Conservation (phyloP, 2,113 vertebrate genomes). For the Ammodytes marinus region DNA sequence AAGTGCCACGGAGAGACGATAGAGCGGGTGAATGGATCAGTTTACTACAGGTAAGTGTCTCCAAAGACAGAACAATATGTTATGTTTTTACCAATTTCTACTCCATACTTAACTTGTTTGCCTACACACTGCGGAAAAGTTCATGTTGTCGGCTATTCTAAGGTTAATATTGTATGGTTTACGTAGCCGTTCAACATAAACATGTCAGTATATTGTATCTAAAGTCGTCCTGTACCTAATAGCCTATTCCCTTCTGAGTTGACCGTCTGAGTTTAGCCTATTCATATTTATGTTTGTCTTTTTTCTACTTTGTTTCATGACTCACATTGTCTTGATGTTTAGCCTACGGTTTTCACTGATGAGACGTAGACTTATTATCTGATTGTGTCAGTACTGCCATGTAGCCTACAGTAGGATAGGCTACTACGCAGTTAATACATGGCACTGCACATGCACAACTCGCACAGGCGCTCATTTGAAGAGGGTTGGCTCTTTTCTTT, state of each 20-base stretch:
- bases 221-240: background rate
- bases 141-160: background rate
- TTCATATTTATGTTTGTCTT: background rate
- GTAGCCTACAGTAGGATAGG: background rate
- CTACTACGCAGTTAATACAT: background rate
- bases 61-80: background rate
- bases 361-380: background rate
- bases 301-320: background rate
- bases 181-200: background rate
- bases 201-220: background rate
- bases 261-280: background rate
- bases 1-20: background rate
- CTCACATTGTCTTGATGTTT: background rate
- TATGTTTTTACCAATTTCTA: background rate
- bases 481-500: background rate
- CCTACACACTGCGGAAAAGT: background rate
- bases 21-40: background rate
- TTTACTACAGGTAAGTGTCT: slow-evolving; percentile 27
- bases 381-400: background rate
- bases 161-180: no score
- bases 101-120: background rate
- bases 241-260: no score
- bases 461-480: background rate
- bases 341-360: background rate
- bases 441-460: background rate